Evolutionary conservation across 2,113 vertebrate genomes (phyloP).

Genomic region (Scophthalmus maximus): DNA sequence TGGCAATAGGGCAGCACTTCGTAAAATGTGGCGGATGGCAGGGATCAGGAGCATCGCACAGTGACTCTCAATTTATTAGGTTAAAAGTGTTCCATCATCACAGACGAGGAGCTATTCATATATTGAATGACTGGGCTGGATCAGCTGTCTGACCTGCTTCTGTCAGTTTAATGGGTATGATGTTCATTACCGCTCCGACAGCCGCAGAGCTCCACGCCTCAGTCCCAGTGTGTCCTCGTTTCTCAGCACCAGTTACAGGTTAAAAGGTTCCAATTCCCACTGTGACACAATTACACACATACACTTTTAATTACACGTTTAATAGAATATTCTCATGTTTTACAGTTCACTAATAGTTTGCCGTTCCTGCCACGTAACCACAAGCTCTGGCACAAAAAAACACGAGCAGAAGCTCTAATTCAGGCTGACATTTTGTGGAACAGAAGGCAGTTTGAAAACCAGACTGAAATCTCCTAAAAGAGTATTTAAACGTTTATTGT

Average conservation of each 20-base stretch:
- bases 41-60: slow-evolving; percentile 63
- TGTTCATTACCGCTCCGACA: slow-evolving; percentile 77
- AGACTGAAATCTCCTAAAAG: background rate
- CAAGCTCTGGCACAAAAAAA: background rate
- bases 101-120: slow-evolving; percentile 77
- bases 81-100: slow-evolving; percentile 80
- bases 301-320: slow-evolving; percentile 70
- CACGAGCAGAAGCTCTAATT: slow-evolving; percentile 11
- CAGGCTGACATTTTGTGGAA: slow-evolving; percentile 13
- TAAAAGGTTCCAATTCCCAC: slow-evolving; percentile 51
- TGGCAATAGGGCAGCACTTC: slow-evolving; percentile 52
- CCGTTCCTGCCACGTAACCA: background rate
- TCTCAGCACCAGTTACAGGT: slow-evolving; percentile 62
- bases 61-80: slow-evolving; percentile 77
- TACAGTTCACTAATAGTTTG: slow-evolving; percentile 37
- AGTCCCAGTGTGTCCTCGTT: slow-evolving; percentile 63
- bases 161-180: slow-evolving; percentile 79
- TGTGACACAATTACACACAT: slow-evolving; percentile 43
- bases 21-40: slow-evolving; percentile 61
- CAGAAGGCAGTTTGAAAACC: slow-evolving; percentile 11
- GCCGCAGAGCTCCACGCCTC: slow-evolving; percentile 51
- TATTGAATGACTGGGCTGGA: slow-evolving; percentile 80
- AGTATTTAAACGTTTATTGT: background rate
- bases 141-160: slow-evolving; percentile 82
- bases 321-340: slow-evolving; percentile 33